Evolutionary conservation across 2,888 invertebrate genomes (phyloP).

Genomic region (Drosophila merina): DNA sequence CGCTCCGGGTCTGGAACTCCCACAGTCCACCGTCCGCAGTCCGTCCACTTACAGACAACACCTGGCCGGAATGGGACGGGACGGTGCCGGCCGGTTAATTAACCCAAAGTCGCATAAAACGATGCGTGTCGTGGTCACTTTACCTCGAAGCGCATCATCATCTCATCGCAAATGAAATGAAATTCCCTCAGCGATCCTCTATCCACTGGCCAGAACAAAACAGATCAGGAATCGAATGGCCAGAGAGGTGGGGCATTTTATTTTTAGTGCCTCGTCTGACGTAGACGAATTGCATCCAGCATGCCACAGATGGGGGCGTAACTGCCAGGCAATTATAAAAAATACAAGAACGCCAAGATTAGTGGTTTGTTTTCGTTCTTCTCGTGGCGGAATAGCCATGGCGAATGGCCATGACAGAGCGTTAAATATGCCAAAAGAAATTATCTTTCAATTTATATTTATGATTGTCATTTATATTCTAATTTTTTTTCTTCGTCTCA

Average conservation of each 20-base stretch:
- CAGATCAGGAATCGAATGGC: slow-evolving; percentile 13
- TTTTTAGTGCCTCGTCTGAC: slow-evolving; percentile 52
- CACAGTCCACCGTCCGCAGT: slow-evolving; percentile 3
- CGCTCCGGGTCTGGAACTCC: slow-evolving; percentile 13
- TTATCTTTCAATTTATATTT: slow-evolving; percentile 33
- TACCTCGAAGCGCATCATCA: slow-evolving; percentile 59
- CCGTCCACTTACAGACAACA: slow-evolving; percentile 32
- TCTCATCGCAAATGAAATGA: slow-evolving; percentile 47
- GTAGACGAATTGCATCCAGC: slow-evolving; percentile 72
- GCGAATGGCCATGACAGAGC: slow-evolving; percentile 15
- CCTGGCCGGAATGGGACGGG: slow-evolving; percentile 43
- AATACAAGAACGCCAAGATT: slow-evolving; percentile 1
- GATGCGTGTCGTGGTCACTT: slow-evolving; percentile 67
- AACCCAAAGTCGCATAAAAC: slow-evolving; percentile 58
- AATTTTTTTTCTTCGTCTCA: slow-evolving; percentile 9
- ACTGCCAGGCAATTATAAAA: slow-evolving; percentile 65
- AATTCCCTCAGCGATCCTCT: slow-evolving; percentile 16
- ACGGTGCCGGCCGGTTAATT: slow-evolving; percentile 57
- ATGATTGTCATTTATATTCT: slow-evolving; percentile 29
- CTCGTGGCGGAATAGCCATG: slow-evolving; percentile 4
- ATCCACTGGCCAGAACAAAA: slow-evolving; percentile 14
- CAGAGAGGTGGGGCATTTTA: slow-evolving; percentile 31
- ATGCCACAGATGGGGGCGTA: slow-evolving; percentile 55
- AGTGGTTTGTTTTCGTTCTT: slow-evolving; percentile 3
- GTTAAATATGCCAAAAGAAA: slow-evolving; percentile 34